These are phyloP conservation scores for Drosophila micromelanica DNA, from an alignment of 1,140 invertebrate genomes.

Conservation along the genomic window DNA sequence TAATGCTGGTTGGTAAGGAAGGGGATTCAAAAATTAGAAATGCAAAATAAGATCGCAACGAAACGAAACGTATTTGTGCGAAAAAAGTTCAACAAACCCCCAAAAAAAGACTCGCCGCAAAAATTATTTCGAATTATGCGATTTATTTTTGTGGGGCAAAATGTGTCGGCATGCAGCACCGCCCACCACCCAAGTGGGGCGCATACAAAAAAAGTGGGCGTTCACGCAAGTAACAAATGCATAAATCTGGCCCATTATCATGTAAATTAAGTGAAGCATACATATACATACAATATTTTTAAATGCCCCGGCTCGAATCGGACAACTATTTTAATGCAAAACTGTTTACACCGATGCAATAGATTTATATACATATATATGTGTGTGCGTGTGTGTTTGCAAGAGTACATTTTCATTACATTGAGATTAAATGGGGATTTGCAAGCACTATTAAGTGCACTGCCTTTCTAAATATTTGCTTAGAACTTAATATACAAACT, in stretches of 20 bases:
- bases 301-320: constrained; percentile 43
- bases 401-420: constrained; percentile 2
- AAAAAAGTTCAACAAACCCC: constrained; percentile 78
- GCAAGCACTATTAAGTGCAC: neutral
- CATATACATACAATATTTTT: constrained; percentile 45
- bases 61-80: constrained; percentile 31
- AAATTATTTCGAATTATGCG: constrained; percentile 72
- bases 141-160: constrained; percentile 61
- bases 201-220: constrained; percentile 34
- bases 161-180: constrained; percentile 7
- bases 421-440: constrained; percentile 17
- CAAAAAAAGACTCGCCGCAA: constrained; percentile 42
- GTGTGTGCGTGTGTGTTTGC: neutral
- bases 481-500: neutral
- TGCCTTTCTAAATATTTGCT: constrained; percentile 2
- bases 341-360: constrained; percentile 47
- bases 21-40: constrained; percentile 30
- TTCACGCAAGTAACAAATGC: constrained; percentile 41
- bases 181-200: constrained; percentile 10
- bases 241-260: constrained; percentile 59
- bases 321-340: constrained; percentile 47
- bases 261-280: constrained; percentile 63
- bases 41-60: constrained; percentile 28
- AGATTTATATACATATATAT: constrained; percentile 12
- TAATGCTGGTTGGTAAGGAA: neutral